Evolutionary conservation across 2,797 vertebrate species (phyloP), one percentile per base, ranked within the genome.

Genomic region (Psittacula echo): DNA sequence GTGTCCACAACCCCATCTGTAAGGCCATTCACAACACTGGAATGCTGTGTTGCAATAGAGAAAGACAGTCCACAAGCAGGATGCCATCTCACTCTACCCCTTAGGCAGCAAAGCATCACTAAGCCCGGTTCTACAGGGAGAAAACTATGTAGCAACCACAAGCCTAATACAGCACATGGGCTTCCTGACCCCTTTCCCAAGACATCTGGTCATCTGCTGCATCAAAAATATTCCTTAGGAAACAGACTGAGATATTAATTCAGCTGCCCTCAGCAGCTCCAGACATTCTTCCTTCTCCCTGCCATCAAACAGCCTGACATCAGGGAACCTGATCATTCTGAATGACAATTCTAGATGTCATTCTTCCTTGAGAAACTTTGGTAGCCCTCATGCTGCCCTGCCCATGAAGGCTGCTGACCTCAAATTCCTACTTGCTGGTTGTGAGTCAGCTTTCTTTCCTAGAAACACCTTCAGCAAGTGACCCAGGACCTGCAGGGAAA

Each of bases 21-120:
- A 91, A 48, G 41, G 41, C 50, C 9, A 1, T 34, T 76, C 56
- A 56, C 13, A 76, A 34, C 72, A 77, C 18, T 15, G 27, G 29
- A 30, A n/a, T 0, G 0, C n/a, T 47, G 34, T 17, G 8, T 48
- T 62, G 41, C 26, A 17, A 23, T 48, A 64, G 44, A n/a, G 14
- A 64, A 54, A 14, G 86, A 10, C 5, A 9, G 72, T 86, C 76
- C 60, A 64, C 23, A 51, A 54, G 32, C 44, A 71, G 70, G 45
- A 76, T 10, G 18, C 19, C n/a, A 26, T 20, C 41, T 56, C 51
- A 14, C n/a, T 62, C 53, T 42, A 7, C 11, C 13, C 17, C 6
- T 3, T 5, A 58, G 41, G 26, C 0, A 70, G 48, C 39, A 41
- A 73, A 64, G 29, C n/a, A 82, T n/a, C 41, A 24, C 45, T 54